Evolutionary conservation across 2,797 vertebrate species (phyloP).

Genomic region (Sebastes minor): DNA sequence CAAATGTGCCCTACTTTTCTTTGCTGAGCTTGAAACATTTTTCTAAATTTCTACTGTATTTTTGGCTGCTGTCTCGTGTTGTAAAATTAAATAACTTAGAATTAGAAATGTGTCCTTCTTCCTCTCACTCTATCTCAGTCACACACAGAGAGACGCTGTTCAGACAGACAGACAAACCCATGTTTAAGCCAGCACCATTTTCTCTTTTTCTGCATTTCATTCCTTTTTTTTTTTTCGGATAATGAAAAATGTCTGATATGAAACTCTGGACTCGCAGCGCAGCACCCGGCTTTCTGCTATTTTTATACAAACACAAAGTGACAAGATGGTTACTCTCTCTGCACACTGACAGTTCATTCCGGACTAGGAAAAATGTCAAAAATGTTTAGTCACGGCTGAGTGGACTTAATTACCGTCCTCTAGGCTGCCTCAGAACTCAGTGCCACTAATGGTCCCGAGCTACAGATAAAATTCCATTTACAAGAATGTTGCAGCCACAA

Average conservation of each 20-base stretch:
- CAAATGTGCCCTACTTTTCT: constrained; percentile 72
- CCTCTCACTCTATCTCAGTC: constrained; percentile 20
- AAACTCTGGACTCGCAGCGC: constrained; percentile 68
- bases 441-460: constrained; percentile 94
- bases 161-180: constrained; percentile 42
- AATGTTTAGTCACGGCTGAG: constrained; percentile 98
- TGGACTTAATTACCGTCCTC: constrained; percentile 98
- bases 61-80: constrained; percentile 42
- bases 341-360: constrained; percentile 96
- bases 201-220: constrained; percentile 46
- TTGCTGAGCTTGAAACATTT: constrained; percentile 50
- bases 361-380: constrained; percentile 98
- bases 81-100: constrained; percentile 59
- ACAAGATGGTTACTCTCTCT: constrained; percentile 94
- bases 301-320: constrained; percentile 91
- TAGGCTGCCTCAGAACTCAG: constrained; percentile 89
- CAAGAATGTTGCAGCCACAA: constrained; percentile 93
- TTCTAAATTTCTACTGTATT: constrained; percentile 57
- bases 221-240: constrained; percentile 28
- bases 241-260: constrained; percentile 63
- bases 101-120: constrained; percentile 49
- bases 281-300: constrained; percentile 82
- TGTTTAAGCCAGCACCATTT: constrained; percentile 58
- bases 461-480: constrained; percentile 98
- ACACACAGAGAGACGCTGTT: not conserved